phyloP scores from a whole-genome alignment of 2,888 invertebrate species.

The Clivina fossor region DNA sequence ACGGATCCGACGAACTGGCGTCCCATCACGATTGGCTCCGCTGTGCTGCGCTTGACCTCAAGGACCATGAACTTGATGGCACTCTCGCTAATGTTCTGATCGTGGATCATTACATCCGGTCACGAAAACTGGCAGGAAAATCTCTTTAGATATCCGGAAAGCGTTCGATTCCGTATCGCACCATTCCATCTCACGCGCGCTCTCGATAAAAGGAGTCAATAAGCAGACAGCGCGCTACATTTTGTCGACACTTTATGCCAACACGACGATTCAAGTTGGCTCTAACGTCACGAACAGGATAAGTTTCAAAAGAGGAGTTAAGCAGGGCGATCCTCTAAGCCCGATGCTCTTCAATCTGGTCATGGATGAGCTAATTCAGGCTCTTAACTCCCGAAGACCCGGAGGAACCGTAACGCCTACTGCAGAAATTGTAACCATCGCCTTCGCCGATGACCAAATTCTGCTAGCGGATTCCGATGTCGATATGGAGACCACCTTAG shows the following conservation, averaged over 20 bases:
- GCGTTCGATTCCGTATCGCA: background rate
- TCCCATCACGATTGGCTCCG: no score
- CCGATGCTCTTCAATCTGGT: constrained; percentile 16
- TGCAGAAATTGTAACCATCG: background rate
- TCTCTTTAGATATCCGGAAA: background rate
- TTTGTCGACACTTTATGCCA: background rate
- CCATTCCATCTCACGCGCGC: background rate
- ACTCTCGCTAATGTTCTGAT: background rate
- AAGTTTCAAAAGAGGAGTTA: constrained; percentile 7
- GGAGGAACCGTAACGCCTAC: background rate
- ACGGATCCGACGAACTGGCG: no score
- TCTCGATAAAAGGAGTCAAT: background rate
- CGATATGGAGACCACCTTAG: background rate
- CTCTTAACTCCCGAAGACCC: background rate
- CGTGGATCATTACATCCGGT: no score
- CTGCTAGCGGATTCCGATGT: background rate
- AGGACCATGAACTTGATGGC: background rate
- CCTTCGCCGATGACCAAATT: constrained; percentile 7
- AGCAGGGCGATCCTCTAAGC: constrained; percentile 25
- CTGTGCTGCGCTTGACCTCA: no score
- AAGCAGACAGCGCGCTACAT: background rate
- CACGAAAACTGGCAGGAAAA: no score
- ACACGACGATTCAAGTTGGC: background rate
- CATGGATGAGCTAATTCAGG: no score
- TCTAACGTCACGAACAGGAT: background rate